phyloP scores from a whole-genome alignment of 2,888 invertebrate genomes.

The Portevinia maculata region DNA sequence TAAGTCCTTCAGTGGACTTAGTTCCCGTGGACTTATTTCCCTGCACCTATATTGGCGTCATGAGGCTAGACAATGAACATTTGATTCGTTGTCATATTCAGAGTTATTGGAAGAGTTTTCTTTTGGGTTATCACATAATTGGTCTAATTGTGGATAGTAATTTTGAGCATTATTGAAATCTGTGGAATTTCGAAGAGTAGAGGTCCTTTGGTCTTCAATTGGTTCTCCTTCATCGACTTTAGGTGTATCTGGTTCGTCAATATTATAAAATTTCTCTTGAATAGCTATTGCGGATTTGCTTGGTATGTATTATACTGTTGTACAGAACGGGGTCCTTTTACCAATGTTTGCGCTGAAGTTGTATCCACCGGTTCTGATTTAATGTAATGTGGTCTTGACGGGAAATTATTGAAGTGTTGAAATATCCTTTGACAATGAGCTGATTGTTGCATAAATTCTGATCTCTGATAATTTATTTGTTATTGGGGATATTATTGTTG shows the following conservation, averaged over 20 bases:
- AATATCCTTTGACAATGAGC: neutral
- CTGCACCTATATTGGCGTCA: neutral
- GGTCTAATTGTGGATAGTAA: conserved; percentile 1
- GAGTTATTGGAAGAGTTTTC: neutral
- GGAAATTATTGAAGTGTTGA: neutral
- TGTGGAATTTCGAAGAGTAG: neutral
- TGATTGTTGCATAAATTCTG: neutral
- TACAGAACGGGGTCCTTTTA: neutral
- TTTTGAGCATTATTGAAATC: neutral
- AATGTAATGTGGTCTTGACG: neutral
- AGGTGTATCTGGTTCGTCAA: neutral
- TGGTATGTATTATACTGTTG: neutral
- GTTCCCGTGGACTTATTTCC: too few relatives aligned
- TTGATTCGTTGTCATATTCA: conserved; percentile 2
- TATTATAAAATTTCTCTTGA: neutral
- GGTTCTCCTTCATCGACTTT: neutral
- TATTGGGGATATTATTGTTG: conserved; percentile 1
- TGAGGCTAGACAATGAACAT: conserved; percentile 15
- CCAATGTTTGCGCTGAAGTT: neutral
- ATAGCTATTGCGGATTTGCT: neutral
- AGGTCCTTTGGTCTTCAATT: neutral
- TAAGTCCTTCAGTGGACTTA: too few relatives aligned
- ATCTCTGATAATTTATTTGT: neutral
- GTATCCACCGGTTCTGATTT: conserved; percentile 43
- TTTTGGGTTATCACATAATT: neutral